Conservation (phyloP, 2,888 invertebrate species). For the Idaea aversata region DNA sequence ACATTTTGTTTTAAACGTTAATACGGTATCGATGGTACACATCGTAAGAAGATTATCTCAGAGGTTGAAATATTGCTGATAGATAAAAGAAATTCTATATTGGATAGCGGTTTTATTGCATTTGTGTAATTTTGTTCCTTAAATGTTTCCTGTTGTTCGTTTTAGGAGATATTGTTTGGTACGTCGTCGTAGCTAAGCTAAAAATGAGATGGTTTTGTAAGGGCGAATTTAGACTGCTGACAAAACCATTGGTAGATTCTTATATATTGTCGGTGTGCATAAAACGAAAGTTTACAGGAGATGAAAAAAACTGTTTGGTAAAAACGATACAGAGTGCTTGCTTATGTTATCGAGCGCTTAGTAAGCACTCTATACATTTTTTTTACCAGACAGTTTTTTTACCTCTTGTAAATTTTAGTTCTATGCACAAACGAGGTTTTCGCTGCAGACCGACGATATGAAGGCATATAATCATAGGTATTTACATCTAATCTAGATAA, state of each 20-base stretch:
- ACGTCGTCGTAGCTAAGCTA: neutral
- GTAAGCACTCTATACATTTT: no score
- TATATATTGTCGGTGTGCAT: neutral
- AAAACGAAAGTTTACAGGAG: neutral
- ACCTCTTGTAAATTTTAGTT: no score
- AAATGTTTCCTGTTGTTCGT: neutral
- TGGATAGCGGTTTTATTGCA: neutral
- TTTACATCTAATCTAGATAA: no score
- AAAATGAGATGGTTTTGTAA: neutral
- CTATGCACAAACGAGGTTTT: no score
- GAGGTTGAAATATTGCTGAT: slow-evolving; percentile 1
- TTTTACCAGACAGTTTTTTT: no score
- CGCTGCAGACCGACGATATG: no score
- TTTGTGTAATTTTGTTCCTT: slow-evolving; percentile 1
- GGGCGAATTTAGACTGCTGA: neutral
- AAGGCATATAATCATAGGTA: no score
- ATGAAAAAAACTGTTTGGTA: no score
- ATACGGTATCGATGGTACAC: slow-evolving; percentile 53
- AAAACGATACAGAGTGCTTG: no score
- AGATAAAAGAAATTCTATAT: slow-evolving; percentile 1
- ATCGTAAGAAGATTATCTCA: slow-evolving; percentile 40
- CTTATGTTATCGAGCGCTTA: no score
- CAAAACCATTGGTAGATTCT: neutral
- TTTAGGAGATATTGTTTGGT: slow-evolving; percentile 1
- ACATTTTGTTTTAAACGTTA: slow-evolving; percentile 68